Evolutionary conservation across 2,113 vertebrate genomes (phyloP).

Genomic region (Acanthisitta chloris): DNA sequence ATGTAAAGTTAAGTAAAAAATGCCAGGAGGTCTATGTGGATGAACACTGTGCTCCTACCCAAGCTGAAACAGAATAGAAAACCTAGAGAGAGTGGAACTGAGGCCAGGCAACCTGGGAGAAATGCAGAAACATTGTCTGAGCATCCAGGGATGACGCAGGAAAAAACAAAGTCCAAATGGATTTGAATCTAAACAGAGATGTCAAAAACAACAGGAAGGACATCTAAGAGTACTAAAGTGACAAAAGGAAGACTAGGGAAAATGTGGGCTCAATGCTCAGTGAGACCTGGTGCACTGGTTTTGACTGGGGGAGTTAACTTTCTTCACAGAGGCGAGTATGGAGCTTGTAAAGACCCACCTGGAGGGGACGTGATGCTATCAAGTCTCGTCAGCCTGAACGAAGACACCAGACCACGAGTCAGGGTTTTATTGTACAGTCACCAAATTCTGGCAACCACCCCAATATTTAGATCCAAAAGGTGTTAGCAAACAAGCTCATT

Average conservation of each 20-base stretch:
- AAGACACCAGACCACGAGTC: too few species aligned
- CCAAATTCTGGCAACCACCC: too few species aligned
- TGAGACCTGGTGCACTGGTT: not conserved
- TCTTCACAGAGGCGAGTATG: too few species aligned
- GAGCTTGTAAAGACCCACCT: too few species aligned
- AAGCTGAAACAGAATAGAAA: not conserved
- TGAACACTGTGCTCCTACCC: not conserved
- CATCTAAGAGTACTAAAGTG: not conserved
- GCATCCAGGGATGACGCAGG: not conserved
- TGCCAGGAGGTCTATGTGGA: not conserved
- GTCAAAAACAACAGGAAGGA: not conserved
- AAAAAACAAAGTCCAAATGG: not conserved
- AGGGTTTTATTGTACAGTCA: too few species aligned
- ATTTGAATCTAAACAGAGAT: not conserved
- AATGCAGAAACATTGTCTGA: not conserved
- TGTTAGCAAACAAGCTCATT: too few species aligned
- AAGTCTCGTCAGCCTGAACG: too few species aligned
- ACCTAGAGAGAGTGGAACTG: not conserved
- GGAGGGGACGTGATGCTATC: too few species aligned
- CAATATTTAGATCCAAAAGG: too few species aligned
- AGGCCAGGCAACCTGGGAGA: not conserved
- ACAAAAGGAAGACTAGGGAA: not conserved
- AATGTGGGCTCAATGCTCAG: not conserved
- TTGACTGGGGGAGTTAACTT: too few species aligned
- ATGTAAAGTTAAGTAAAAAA: not conserved